phyloP scores from a whole-genome alignment of 2,797 vertebrate genomes.

The Lepus townsendii region DNA sequence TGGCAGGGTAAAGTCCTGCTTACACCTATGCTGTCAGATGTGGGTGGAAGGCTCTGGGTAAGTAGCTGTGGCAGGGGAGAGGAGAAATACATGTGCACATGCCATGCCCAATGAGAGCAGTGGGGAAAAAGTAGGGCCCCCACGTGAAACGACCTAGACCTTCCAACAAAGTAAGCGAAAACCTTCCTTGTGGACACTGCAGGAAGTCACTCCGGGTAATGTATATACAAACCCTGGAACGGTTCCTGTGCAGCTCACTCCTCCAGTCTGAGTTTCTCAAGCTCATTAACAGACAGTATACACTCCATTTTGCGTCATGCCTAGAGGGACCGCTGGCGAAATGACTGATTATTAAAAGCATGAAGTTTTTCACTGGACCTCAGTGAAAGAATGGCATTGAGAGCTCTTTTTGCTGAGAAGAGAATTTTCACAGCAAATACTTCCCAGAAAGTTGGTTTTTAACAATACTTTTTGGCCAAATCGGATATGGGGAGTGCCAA shows the following conservation, averaged over 20 bases:
- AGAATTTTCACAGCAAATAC: constrained; percentile 35
- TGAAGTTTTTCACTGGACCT: not conserved
- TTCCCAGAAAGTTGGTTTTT: constrained; percentile 59
- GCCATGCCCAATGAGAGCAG: not conserved
- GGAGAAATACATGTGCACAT: not conserved
- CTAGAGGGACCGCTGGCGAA: constrained; percentile 1
- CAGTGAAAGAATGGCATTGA: constrained; percentile 45
- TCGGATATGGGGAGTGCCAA: constrained; percentile 17
- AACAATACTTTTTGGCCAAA: constrained; percentile 27
- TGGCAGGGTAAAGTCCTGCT: constrained; percentile 39
- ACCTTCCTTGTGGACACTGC: constrained; percentile 22
- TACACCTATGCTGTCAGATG: not conserved
- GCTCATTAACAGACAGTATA: not conserved
- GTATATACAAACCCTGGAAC: constrained; percentile 26
- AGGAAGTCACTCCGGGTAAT: not conserved
- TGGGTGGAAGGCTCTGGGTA: not conserved
- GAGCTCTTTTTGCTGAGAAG: constrained; percentile 1
- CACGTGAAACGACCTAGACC: not conserved
- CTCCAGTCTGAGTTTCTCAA: not conserved
- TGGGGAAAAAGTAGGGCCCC: constrained; percentile 52
- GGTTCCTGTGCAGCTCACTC: not conserved
- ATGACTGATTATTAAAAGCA: constrained; percentile 46
- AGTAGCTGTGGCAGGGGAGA: constrained; percentile 31
- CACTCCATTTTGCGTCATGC: not conserved
- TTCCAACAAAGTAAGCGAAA: constrained; percentile 29